Base-by-base conservation (phyloP, 2,888 invertebrate species). In the Herminia tarsipennalis region DNA sequence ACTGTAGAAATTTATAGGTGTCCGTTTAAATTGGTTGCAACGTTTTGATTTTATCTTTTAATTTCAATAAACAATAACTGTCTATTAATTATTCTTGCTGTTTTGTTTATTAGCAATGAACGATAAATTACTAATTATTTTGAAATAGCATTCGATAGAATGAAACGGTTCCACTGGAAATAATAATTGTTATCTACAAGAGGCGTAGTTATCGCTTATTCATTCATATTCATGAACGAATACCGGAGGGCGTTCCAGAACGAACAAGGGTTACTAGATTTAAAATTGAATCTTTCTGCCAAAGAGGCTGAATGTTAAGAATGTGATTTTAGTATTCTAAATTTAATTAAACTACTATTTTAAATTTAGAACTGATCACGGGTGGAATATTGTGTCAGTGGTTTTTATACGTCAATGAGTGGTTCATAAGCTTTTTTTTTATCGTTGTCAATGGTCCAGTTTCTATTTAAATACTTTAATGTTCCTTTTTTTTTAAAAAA, bases 171-270 rank as follows among this genome's bases (percentile, higher is more conserved):
- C 29, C 12, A 25, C 16, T 24, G 30, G 79, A 72, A 77, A 84
- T 80, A 83, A 82, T 81, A 83, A 81, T 78, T 78, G 76, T 81
- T 84, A 84, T 83, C 83, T 80, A 69, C 70, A 71, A 73, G 72
- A 62, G 56, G 57, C 61, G 56, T 75, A 78, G 76, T 81, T 83
- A 84, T 81, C 66, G 56, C 70, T 78, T 76, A 85, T 87, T 73
- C 76, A 85, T 87, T 73, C 81, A 86, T 88, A 88, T 88, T 87
- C 85, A 87, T 83, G 75, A 78, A 62, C 52, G 56, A 67, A 73
- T 71, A 66, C 51, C 66, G 57, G 37, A 49, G 65, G n/a, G 66
- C 63, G 45, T 47, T 63, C 57, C 65, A 59, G 55, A 50, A 47
- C 51, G 46, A 53, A 53, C 56, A 49, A 64, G 54, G 61, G 56